These are phyloP conservation scores for Conus canariensis DNA, from an alignment of 2,888 invertebrate species.

Conservation along the genomic window DNA sequence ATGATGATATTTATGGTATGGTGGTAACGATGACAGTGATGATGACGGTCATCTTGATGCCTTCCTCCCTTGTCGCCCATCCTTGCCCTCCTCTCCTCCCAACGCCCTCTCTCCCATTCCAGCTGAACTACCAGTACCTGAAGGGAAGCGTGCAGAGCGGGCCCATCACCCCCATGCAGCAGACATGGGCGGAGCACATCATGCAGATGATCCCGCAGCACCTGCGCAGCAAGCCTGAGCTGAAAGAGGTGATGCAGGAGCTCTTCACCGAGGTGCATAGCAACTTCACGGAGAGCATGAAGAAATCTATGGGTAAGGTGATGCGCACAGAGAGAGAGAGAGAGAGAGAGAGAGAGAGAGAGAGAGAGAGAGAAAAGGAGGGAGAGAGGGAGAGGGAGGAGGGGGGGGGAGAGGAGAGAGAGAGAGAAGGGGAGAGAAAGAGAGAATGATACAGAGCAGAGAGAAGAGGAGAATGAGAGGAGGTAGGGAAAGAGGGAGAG, in stretches of 20 bases:
- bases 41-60: too few species aligned
- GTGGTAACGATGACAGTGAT: too few species aligned
- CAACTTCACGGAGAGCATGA: slow-evolving; percentile 77
- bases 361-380: neutral
- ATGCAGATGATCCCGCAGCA: slow-evolving; percentile 74
- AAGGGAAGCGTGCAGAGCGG: slow-evolving; percentile 77
- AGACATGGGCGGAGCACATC: slow-evolving; percentile 76
- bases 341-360: neutral
- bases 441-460: too few species aligned
- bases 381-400: neutral
- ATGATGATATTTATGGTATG: too few species aligned
- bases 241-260: slow-evolving; percentile 67
- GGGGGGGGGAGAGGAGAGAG: too few species aligned
- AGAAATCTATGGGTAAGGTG: slow-evolving; percentile 76
- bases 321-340: neutral
- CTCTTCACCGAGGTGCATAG: slow-evolving; percentile 74
- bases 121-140: slow-evolving; percentile 78
- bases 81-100: too few species aligned
- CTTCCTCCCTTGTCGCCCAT: too few species aligned
- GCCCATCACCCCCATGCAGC: slow-evolving; percentile 77
- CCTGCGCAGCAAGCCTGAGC: slow-evolving; percentile 63
- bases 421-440: too few species aligned
- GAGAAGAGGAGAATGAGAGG: too few species aligned
- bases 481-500: too few species aligned
- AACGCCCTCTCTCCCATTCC: neutral